phyloP scores from a whole-genome alignment of 2,113 vertebrate genomes.

The Oreochromis tanganicae region DNA sequence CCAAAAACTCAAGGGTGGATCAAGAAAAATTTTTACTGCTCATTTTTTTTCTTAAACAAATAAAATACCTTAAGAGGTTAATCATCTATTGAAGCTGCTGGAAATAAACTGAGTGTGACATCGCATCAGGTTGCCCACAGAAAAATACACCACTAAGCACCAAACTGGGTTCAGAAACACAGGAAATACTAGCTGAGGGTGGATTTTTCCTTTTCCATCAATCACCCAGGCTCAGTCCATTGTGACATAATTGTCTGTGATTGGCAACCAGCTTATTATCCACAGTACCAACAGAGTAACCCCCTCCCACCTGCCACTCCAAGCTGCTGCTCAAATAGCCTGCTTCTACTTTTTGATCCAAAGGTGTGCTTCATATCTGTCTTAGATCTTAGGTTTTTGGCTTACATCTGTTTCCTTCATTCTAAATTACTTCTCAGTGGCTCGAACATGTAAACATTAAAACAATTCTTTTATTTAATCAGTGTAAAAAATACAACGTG shows the following conservation, averaged over 20 bases:
- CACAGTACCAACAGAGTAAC: slow-evolving; percentile 31
- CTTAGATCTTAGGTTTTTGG: not conserved
- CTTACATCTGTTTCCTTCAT: not conserved
- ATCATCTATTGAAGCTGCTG: not conserved
- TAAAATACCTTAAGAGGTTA: not conserved
- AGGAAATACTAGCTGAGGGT: not conserved
- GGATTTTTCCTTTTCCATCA: slow-evolving; percentile 4
- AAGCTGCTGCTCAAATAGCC: slow-evolving; percentile 21
- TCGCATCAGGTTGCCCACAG: not conserved
- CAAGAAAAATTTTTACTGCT: not conserved
- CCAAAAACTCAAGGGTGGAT: not conserved
- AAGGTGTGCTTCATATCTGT: not conserved
- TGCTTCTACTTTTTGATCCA: slow-evolving; percentile 11
- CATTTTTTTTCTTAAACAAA: not conserved
- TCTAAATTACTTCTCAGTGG: not conserved
- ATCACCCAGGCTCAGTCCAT: not conserved
- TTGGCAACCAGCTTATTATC: slow-evolving; percentile 40
- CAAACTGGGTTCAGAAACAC: not conserved
- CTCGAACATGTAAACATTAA: not conserved
- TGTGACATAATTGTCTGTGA: slow-evolving; percentile 15
- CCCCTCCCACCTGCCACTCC: slow-evolving; percentile 39
- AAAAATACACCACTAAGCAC: not conserved
- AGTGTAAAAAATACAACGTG: not conserved
- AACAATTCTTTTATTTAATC: not conserved
- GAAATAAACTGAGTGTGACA: not conserved